These are phyloP conservation scores for Cepaea nemoralis DNA, from an alignment of 1,140 invertebrate species.

Conservation along the genomic window DNA sequence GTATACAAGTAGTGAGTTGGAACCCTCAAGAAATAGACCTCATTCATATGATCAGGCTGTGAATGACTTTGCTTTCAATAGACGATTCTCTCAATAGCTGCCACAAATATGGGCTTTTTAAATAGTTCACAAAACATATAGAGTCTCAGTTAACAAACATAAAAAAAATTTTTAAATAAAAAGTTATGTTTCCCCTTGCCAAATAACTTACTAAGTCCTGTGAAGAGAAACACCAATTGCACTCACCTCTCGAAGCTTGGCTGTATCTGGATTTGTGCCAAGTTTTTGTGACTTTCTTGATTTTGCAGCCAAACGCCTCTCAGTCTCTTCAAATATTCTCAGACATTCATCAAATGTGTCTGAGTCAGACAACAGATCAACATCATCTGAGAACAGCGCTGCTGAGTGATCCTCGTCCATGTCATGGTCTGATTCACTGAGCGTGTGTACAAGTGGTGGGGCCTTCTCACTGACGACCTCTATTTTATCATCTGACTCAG, in stretches of 20 bases:
- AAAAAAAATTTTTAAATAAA: too few relatives aligned
- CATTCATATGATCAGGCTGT: too few relatives aligned
- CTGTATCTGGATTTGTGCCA: not conserved
- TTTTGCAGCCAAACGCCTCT: slow-evolving; percentile 31
- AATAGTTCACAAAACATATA: too few relatives aligned
- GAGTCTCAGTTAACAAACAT: too few relatives aligned
- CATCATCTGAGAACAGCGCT: not conserved
- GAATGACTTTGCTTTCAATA: too few relatives aligned
- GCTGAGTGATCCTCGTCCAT: not conserved
- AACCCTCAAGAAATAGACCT: too few relatives aligned
- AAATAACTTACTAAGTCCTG: not conserved
- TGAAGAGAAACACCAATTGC: not conserved
- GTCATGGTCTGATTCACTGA: slow-evolving; percentile 27
- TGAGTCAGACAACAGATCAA: slow-evolving; percentile 68
- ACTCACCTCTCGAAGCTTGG: slow-evolving; percentile 15
- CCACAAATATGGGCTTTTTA: too few relatives aligned
- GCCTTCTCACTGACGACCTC: not conserved
- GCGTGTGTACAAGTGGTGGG: not conserved
- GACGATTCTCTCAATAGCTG: too few relatives aligned
- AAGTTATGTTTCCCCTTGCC: too few relatives aligned
- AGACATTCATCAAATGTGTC: slow-evolving; percentile 81
- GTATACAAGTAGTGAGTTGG: too few relatives aligned
- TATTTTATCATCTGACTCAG: slow-evolving; percentile 36
- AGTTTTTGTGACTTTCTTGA: not conserved
- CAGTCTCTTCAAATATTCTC: slow-evolving; percentile 79